Base-by-base conservation (phyloP, 2,888 invertebrate species). In the Platycheirus rosarum region DNA sequence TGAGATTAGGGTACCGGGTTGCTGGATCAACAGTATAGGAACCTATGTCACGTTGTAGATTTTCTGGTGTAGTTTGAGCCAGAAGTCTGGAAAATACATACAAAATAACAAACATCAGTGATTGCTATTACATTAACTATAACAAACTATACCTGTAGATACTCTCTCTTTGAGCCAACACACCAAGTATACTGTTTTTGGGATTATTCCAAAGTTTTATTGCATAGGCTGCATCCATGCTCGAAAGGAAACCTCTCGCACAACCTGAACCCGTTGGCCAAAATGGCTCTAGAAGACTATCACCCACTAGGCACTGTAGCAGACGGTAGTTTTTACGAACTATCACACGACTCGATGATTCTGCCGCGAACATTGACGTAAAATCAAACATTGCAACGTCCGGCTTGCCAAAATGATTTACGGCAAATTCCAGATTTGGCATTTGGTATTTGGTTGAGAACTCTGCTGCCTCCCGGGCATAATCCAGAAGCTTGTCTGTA, bases 241-340 rank as follows among this genome's bases (percentile, higher is more conserved):
- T 97, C 16, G 98, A 97, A 1, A 99, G 92, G 90, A 99, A 99
- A 11, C 99, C 99, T 69, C 99, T 93, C 0, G 98, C 99, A 91
- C 98, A 98, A 0, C 99, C 99, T 2, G 98, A 98, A 0, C 99
- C 99, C 0, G 98, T 98, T 4, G 99, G 99, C 99, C 99, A 99
- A 91, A 99, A 99, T 0, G 97, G 97, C 93, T 99, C 99, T 26
- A 99, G 92, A 66, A 99, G 92, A 89, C 97, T 98, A 91, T 99
- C 99, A 0, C 99, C 99, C 1, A 99, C 98, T 63, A 99, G 93
- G 86, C 95, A 95, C 92, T 97, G 95, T 13, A 99, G 92, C 4
- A 99, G 92, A 46, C 95, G 94, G 85, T 96, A 95, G 0, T 97
- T 97, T 84, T 94, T 91, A 65, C 92, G 88, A 84, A 90, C 95